Percentiles rank a stretch among this genome's conserved stretches.
Evolutionary conservation across 2,888 invertebrate genomes (phyloP).

Genomic region (Zaprionus bogoriensis): DNA sequence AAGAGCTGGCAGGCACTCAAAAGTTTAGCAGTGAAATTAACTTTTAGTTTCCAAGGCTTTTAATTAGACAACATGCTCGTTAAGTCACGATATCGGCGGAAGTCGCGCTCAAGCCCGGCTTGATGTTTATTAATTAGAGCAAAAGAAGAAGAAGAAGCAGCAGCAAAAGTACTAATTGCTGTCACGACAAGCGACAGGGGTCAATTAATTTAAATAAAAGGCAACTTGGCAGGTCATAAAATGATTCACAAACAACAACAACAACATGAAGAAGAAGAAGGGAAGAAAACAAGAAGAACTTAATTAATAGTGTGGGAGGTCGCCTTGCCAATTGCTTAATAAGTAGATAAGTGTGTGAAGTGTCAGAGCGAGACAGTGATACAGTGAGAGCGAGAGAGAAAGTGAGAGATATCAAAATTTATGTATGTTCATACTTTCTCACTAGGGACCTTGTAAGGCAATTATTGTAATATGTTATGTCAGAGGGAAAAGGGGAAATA

Average conservation of each 20-base stretch:
- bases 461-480: too few relatives aligned
- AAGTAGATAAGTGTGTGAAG: constrained; percentile 2
- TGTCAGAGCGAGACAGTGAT: background rate
- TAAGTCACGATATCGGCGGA: constrained; percentile 40
- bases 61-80: constrained; percentile 69
- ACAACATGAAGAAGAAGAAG: constrained; percentile 1
- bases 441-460: too few relatives aligned
- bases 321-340: constrained; percentile 39
- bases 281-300: constrained; percentile 14
- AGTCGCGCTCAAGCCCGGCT: constrained; percentile 45
- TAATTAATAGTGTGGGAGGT: constrained; percentile 54
- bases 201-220: constrained; percentile 78
- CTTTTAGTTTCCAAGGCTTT: constrained; percentile 55
- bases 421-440: background rate
- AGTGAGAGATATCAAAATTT: background rate
- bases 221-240: constrained; percentile 53
- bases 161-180: constrained; percentile 64
- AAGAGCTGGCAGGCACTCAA: constrained; percentile 21
- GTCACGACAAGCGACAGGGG: constrained; percentile 63
- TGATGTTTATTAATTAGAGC: constrained; percentile 59
- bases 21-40: constrained; percentile 64
- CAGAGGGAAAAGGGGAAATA: too few relatives aligned
- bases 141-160: constrained; percentile 9
- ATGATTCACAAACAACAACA: constrained; percentile 26
- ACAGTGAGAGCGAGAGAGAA: background rate